Conservation (phyloP, 2,797 vertebrate species). For the Pitangus sulphuratus region DNA sequence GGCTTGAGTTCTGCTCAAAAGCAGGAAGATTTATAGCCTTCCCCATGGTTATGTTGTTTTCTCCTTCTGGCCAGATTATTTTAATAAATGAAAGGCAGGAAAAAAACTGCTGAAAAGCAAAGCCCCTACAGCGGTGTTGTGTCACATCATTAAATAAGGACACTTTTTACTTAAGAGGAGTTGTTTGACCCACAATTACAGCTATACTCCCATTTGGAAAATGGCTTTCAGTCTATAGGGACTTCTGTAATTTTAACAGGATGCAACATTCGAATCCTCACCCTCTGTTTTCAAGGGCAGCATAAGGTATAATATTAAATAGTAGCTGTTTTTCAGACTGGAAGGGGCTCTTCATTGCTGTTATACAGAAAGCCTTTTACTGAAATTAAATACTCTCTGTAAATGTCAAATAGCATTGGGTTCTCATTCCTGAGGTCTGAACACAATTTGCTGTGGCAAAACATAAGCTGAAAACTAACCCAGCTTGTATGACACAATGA, state of each 20-base stretch:
- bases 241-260: slow-evolving; percentile 32
- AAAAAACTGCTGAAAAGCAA: slow-evolving; percentile 25
- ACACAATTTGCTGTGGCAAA: not conserved
- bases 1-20: not conserved
- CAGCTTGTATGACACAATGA: not conserved
- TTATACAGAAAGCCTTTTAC: not conserved
- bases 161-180: slow-evolving; percentile 27
- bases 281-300: not conserved
- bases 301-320: not conserved
- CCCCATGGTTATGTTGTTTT: not conserved
- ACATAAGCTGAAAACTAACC: slow-evolving; percentile 3
- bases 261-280: not conserved
- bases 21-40: slow-evolving; percentile 23
- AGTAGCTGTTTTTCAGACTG: not conserved
- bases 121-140: not conserved
- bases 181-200: slow-evolving; percentile 12
- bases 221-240: not conserved
- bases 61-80: slow-evolving; percentile 31
- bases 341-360: not conserved
- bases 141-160: slow-evolving; percentile 16
- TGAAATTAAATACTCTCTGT: not conserved
- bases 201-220: not conserved
- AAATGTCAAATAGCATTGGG: not conserved
- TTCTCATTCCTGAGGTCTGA: not conserved
- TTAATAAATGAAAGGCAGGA: slow-evolving; percentile 36